Percentiles rank a stretch among this genome's conserved stretches.
These are phyloP conservation scores for Villa cingulata DNA, from an alignment of 2,888 invertebrate species.

Conservation along the genomic window DNA sequence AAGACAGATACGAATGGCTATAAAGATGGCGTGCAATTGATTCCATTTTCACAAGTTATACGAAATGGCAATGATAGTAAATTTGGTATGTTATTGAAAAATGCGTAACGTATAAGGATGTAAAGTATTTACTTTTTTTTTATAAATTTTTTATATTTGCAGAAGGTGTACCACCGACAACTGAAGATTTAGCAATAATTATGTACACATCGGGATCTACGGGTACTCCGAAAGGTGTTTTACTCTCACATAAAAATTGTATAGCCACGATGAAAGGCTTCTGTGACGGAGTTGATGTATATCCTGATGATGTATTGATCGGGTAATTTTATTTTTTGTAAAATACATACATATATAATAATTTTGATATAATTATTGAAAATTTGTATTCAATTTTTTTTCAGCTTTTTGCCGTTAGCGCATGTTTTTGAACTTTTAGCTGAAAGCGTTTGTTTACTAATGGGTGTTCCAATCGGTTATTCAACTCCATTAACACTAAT, in stretches of 20 bases:
- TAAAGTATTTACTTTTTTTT: neutral
- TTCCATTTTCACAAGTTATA: slow-evolving; percentile 61
- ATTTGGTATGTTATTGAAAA: slow-evolving; percentile 30
- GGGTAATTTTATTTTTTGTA: slow-evolving; percentile 32
- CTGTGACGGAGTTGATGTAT: slow-evolving; percentile 61
- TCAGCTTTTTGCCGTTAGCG: slow-evolving; percentile 81
- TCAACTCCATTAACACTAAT: slow-evolving; percentile 89
- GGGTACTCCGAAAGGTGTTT: slow-evolving; percentile 83
- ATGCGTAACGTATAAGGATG: no score
- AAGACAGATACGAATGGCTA: slow-evolving; percentile 54
- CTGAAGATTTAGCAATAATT: slow-evolving; percentile 80
- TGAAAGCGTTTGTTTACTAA: slow-evolving; percentile 70
- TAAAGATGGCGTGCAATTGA: slow-evolving; percentile 55
- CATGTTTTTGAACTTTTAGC: slow-evolving; percentile 93
- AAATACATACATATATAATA: neutral
- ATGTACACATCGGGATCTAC: slow-evolving; percentile 99
- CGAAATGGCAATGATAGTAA: slow-evolving; percentile 41
- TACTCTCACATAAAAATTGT: slow-evolving; percentile 70
- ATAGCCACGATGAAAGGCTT: slow-evolving; percentile 67
- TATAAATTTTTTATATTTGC: slow-evolving; percentile 18
- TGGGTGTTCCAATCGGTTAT: slow-evolving; percentile 89
- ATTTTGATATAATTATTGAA: neutral
- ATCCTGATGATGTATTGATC: slow-evolving; percentile 68
- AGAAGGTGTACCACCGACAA: slow-evolving; percentile 48
- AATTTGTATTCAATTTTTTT: neutral